Percentiles rank a stretch among this genome's conserved stretches.
phyloP scores from a whole-genome alignment of 2,888 invertebrate species.

The Dichetophora obliterata region DNA sequence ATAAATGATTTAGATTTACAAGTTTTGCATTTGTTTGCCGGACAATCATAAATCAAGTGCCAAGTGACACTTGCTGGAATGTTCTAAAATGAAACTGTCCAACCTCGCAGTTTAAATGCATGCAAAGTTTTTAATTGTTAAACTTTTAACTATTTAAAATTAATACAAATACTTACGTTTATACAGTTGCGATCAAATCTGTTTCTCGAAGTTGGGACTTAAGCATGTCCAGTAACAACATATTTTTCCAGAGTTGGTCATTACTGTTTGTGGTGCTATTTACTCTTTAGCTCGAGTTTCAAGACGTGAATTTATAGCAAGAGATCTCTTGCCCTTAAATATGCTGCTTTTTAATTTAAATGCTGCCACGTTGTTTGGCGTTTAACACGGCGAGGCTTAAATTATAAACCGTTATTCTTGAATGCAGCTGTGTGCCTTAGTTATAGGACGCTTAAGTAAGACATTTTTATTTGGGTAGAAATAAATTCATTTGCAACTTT shows the following conservation, averaged over 20 bases:
- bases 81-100: background rate
- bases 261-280: too few relatives aligned
- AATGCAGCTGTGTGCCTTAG: background rate
- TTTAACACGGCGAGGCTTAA: background rate
- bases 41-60: slow-evolving; percentile 6
- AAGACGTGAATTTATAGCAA: background rate
- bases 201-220: too few relatives aligned
- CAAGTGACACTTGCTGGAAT: background rate
- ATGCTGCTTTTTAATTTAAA: background rate
- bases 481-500: slow-evolving; percentile 11
- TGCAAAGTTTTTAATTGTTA: slow-evolving; percentile 1
- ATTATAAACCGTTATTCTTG: background rate
- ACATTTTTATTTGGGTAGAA: background rate
- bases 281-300: too few relatives aligned
- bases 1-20: slow-evolving; percentile 25
- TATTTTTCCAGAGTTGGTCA: too few relatives aligned
- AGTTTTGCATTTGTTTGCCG: slow-evolving; percentile 23
- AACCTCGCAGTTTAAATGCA: background rate
- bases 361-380: background rate
- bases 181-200: too few relatives aligned
- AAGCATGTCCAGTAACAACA: too few relatives aligned
- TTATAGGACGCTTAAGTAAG: background rate
- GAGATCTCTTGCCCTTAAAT: background rate
- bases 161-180: background rate
- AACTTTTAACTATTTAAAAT: background rate